phyloP scores from a whole-genome alignment of 2,113 vertebrate genomes.

The Chrysemys picta region DNA sequence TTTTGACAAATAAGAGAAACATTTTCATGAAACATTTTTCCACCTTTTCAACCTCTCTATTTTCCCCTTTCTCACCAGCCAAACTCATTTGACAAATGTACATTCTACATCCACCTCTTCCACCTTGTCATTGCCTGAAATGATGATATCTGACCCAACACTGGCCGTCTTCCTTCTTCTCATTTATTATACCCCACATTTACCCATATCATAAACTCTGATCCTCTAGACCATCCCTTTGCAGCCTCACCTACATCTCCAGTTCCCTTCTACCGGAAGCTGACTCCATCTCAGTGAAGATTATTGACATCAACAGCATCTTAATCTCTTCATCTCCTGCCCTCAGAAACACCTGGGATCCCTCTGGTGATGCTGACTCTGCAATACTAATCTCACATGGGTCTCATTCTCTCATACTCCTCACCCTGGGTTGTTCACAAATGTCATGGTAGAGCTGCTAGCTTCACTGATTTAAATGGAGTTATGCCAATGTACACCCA shows the following conservation, averaged over 20 bases:
- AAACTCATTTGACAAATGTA: neutral
- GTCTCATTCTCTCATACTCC: neutral
- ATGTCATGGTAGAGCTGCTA: neutral
- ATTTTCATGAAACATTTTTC: neutral
- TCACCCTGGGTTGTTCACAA: neutral
- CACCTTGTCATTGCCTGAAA: neutral
- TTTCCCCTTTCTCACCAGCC: neutral
- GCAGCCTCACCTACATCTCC: neutral
- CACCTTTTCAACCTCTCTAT: neutral
- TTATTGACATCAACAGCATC: neutral
- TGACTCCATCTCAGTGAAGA: neutral
- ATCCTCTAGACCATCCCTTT: neutral
- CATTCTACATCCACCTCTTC: neutral
- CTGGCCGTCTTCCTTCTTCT: neutral
- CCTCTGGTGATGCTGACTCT: neutral
- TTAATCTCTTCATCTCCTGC: neutral
- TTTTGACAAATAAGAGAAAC: neutral
- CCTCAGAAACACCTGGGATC: neutral
- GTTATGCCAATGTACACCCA: neutral
- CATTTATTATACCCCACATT: neutral
- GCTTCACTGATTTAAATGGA: neutral
- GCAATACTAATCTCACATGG: neutral
- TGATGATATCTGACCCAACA: neutral
- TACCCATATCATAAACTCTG: neutral
- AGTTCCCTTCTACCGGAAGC: neutral